A percentile compares a stretch with the other conserved stretches of the same genome.
phyloP scores from a whole-genome alignment of 2,888 invertebrate genomes.

The Scrobipalpa atriplicella region DNA sequence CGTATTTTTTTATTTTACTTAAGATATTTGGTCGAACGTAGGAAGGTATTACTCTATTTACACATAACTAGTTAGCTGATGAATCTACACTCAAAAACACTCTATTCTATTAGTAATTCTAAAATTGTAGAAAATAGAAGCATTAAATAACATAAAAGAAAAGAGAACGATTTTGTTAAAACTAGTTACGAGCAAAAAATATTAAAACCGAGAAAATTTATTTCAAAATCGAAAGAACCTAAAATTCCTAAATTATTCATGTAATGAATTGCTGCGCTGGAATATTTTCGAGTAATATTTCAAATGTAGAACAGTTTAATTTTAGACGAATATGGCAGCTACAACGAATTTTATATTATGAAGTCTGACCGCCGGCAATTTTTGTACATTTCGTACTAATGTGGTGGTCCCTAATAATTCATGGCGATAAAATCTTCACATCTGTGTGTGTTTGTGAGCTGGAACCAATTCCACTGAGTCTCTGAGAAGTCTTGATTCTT shows the following conservation, averaged over 20 bases:
- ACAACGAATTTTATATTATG: conserved; percentile 4
- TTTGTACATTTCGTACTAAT: conserved; percentile 37
- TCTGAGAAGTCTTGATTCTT: no score
- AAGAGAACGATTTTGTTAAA: background rate
- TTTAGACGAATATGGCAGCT: conserved; percentile 5
- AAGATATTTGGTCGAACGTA: no score
- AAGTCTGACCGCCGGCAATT: conserved; percentile 22
- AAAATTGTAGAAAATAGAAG: no score
- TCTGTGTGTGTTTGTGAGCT: conserved; percentile 20
- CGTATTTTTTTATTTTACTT: no score
- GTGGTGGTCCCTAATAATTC: conserved; percentile 50
- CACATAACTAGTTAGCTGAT: no score
- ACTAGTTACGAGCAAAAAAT: background rate
- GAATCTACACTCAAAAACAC: no score
- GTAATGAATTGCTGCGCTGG: background rate
- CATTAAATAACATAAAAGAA: no score
- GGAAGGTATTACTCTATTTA: no score
- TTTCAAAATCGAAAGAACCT: conserved; percentile 13
- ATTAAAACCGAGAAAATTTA: background rate
- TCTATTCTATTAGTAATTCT: no score
- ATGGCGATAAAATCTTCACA: conserved; percentile 48
- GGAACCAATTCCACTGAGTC: conserved; percentile 11
- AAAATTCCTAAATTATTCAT: background rate
- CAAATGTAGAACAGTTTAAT: conserved; percentile 1
- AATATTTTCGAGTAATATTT: conserved; percentile 14